Evolutionary conservation across 2,888 invertebrate genomes (phyloP), one percentile per base, ranked within the genome.

Genomic region (Junonia oenone): DNA sequence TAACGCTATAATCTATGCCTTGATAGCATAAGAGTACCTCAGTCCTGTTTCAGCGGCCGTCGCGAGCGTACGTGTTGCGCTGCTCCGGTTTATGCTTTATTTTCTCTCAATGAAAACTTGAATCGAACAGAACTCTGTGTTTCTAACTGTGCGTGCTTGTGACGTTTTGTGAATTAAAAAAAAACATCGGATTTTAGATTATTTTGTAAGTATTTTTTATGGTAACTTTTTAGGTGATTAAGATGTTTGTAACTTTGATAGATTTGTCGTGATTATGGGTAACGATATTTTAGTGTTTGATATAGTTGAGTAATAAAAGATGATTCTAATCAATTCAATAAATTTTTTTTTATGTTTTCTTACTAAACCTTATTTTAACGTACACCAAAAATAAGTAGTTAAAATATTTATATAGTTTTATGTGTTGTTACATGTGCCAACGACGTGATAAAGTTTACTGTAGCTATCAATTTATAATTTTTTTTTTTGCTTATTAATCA

Each of bases 1-100:
- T 45, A 55, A 59, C 55, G 26, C 46, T 51, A 46, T 56, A 65
- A 63, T 60, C 59, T 65, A 62, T 63, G 63, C 67, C 64, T 68
- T 68, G 69, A 69, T 61, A 59, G 63, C 58, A 63, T 60, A 40
- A 45, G n/a, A 46, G 50, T 52, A 49, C 62, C 50, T 63, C 68
- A 69, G 69, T 69, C 54, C 53, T 48, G 53, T 50, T 52, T 55
- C 55, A 51, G 59, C 45, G 59, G 61, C 33, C 55, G 63, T 29
- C 31, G 45, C 14, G 66, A 33, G 37, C 46, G 65, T 58, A 57
- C 64, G 66, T 63, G 51, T 37, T 46, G 54, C 13, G 43, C n/a
- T 37, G 50, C 47, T 63, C 64, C 63, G 64, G 63, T 62, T 63
- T 51, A 15, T 56, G 26, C n/a, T 50, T 13, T 15, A 27, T 48